Base-by-base conservation (phyloP, 1,140 invertebrate genomes). In the Leptinotarsa texana region DNA sequence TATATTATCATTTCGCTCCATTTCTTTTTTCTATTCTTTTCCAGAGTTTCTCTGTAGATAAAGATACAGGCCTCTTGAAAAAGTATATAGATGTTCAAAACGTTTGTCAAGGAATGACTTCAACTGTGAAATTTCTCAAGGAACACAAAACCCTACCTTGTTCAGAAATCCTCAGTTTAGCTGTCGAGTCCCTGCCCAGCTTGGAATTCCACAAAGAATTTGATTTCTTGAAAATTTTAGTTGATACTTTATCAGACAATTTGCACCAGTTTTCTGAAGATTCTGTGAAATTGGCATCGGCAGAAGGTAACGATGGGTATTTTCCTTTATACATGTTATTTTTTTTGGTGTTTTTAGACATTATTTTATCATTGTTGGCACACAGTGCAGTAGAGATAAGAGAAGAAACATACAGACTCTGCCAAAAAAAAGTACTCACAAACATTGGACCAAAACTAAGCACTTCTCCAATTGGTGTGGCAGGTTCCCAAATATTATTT, bases 181-280 rank as follows among this genome's bases (percentile, higher is more conserved):
- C 88, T 4, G 82, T 87, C 75, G 82, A 84, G 18, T 83, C 87
- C 1, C 69, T 90, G 4, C 83, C 84, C 3, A 83, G 86, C 22
- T 75, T 90, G 27, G 86, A 89, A 74, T 85, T 89, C 71, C 87
- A 89, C 81, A 81, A 83, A 73, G 87, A 85, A 81, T 79, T 85
- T 67, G 77, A 76, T 22, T 85, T 86, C 79, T 82, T 90, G 18
- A 82, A 80, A 72, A 68, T 61, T 17, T 74, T 75, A 66, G 65
- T 77, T 48, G 70, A 80, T 75, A 24, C 78, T 22, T 75, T 61
- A 61, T 72, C 76, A n/a, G 57, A 73, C 13, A 72, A 75, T 68
- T 74, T 78, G 18, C 73, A 61, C 71, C 51, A 63, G 18, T 62
- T 74, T 24, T 22, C 33, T 65, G 66, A 75, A 65, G 63, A 80